A percentile compares a stretch with the other conserved stretches of the same genome.
Conservation (phyloP, 1,140 invertebrate genomes). For the Diploscapter pachys region DNA sequence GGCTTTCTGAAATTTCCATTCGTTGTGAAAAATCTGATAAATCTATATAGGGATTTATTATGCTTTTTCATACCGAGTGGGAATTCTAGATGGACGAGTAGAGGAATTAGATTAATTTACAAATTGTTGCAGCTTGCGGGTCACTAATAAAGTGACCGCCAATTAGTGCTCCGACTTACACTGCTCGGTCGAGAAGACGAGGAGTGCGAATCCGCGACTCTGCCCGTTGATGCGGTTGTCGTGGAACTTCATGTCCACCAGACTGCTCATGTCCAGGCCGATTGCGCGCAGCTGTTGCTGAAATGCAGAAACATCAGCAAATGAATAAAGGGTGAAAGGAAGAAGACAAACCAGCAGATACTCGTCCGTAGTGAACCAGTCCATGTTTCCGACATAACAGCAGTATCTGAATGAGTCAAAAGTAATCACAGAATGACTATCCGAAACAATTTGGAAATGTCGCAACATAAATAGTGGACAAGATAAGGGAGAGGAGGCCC, state of each 20-base stretch:
- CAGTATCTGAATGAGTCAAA: slow-evolving; percentile 31
- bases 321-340: not conserved
- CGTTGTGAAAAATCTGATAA: too few relatives aligned
- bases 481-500: not conserved
- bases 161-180: slow-evolving; percentile 58
- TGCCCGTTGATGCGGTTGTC: slow-evolving; percentile 98
- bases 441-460: slow-evolving; percentile 1
- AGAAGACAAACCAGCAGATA: slow-evolving; percentile 42
- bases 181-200: slow-evolving; percentile 83
- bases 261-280: slow-evolving; percentile 59
- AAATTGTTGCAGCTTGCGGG: too few relatives aligned
- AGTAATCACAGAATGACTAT: not conserved
- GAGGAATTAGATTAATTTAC: too few relatives aligned
- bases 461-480: not conserved
- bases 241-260: slow-evolving; percentile 96
- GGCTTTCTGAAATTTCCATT: too few relatives aligned
- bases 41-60: not conserved
- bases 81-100: too few relatives aligned
- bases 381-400: slow-evolving; percentile 56
- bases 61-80: too few relatives aligned
- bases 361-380: slow-evolving; percentile 58
- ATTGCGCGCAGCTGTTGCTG: slow-evolving; percentile 10
- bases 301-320: not conserved
- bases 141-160: too few relatives aligned
- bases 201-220: slow-evolving; percentile 90